These are phyloP conservation scores for Rhegmatorhina hoffmannsi DNA, from an alignment of 2,113 vertebrate species.

Conservation along the genomic window DNA sequence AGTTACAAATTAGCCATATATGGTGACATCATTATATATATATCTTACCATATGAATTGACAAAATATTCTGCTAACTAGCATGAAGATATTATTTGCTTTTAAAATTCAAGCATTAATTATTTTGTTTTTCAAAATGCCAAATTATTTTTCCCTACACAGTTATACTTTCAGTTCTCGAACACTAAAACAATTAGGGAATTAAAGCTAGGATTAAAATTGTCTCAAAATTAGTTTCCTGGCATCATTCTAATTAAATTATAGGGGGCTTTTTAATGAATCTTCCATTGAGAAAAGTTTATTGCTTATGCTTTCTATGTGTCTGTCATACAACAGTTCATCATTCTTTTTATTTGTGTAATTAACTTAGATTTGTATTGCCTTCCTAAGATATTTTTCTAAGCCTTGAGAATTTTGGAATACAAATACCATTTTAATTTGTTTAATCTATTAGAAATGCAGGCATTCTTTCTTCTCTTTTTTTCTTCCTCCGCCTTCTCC, in stretches of 20 bases:
- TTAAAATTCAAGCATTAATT: not conserved
- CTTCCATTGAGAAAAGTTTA: constrained; percentile 10
- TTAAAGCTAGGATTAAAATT: constrained; percentile 12
- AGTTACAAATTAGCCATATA: not conserved
- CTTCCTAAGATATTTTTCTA: not conserved
- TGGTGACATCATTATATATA: not conserved
- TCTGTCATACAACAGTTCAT: not conserved
- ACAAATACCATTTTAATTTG: not conserved
- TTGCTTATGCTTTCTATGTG: not conserved
- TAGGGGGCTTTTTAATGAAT: not conserved
- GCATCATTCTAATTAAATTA: constrained; percentile 26
- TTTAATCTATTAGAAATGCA: not conserved
- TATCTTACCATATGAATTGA: not conserved
- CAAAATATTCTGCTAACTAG: not conserved
- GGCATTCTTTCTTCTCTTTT: not conserved
- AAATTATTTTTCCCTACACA: not conserved
- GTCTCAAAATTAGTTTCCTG: not conserved
- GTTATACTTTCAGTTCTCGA: not conserved
- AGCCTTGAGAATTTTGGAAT: not conserved
- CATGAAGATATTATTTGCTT: not conserved
- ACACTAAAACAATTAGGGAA: not conserved
- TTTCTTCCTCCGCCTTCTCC: not conserved
- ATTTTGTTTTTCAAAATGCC: not conserved
- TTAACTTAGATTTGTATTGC: not conserved
- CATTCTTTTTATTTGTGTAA: constrained; percentile 4